Evolutionary conservation across 1,140 invertebrate species (phyloP), one percentile per base, ranked within the genome.

Genomic region (Danaus plexippus): DNA sequence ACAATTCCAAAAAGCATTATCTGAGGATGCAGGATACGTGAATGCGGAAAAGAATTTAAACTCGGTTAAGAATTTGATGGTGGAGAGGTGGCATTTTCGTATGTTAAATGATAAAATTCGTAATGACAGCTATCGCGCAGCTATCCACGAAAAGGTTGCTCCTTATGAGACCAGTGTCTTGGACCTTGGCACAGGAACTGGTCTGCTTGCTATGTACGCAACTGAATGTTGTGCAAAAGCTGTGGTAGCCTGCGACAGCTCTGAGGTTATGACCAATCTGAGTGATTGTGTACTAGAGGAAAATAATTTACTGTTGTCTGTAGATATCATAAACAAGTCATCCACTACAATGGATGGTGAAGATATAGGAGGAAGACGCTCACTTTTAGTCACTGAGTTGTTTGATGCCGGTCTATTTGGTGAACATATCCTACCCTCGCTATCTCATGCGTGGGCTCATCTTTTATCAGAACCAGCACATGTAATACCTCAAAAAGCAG

Each of bases 371-470:
- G 77, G 67, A 50, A 91, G 90, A 65, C 89, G 91, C 42, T 89
- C 90, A 63, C 70, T 94, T 8, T 75, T 94, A 13, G 88, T 95
- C 2, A 94, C 93, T 50, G 94, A 95, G 83, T 92, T 92, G 47
- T 92, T 95, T 88, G 94, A 95, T 88, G 91, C 91, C 58, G 94
- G 90, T 2, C 70, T 95, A 15, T 92, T 95, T 80, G 94, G 94
- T 11, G 94, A 95, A 84, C 86, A 90, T 64, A 88, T 92, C 42
- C 73, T 95, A 42, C 83, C 90, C 67, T 91, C 91, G 13, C 66
- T 95, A 18, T 75, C 89, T 42, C 90, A 94, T 87, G 93, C 93
- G 7, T 92, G 91, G 88, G 71, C 90, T 56, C 72, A 90, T 62
- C 75, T 94, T 13, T 69, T 94, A 46, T 64, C 12, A 53, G 73